Conservation (phyloP, 2,113 vertebrate genomes). For the Kobus ellipsiprymnus region DNA sequence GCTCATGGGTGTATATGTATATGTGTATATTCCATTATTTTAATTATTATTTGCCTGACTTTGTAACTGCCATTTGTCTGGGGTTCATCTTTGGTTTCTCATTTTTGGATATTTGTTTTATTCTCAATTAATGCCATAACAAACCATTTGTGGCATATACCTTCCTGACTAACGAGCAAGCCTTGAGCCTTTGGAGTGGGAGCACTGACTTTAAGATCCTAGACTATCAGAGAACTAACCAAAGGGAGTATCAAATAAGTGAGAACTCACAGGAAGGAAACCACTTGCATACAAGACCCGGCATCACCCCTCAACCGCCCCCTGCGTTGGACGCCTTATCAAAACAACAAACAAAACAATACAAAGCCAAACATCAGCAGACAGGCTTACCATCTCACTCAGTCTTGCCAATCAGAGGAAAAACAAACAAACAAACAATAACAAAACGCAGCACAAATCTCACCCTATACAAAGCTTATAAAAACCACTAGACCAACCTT, state of each 20-base stretch:
- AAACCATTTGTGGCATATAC: background rate
- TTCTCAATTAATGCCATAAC: background rate
- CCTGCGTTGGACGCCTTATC: background rate
- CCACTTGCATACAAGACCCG: background rate
- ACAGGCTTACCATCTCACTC: background rate
- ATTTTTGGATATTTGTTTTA: background rate
- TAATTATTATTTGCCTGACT: background rate
- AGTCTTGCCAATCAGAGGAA: background rate
- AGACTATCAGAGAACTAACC: background rate
- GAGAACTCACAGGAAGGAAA: background rate
- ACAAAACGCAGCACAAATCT: background rate
- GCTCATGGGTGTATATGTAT: background rate
- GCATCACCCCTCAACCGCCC: background rate
- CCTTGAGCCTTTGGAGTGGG: background rate
- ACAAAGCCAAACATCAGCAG: background rate
- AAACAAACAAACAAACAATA: background rate
- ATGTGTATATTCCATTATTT: background rate
- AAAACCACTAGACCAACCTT: background rate
- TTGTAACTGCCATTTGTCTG: background rate
- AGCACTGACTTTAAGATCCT: background rate
- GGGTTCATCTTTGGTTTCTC: background rate
- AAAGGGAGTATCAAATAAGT: background rate
- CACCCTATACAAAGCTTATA: background rate
- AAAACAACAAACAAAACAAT: background rate
- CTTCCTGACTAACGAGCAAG: background rate